Base-by-base conservation (phyloP, 2,113 vertebrate species). In the Galemys pyrenaicus region DNA sequence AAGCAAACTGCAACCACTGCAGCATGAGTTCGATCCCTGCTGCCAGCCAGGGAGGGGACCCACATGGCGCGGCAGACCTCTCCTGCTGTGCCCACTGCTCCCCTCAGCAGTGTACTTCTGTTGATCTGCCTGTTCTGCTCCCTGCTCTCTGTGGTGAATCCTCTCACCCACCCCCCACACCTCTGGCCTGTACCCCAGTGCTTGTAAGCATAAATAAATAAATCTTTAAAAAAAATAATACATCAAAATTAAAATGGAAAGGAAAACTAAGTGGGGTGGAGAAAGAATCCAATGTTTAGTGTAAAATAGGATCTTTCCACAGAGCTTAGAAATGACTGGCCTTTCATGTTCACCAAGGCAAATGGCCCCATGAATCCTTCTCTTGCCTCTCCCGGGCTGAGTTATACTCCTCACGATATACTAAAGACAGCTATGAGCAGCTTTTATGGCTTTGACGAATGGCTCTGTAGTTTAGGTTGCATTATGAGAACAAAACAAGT, bases 401-500 rank as follows among this genome's bases (percentile, higher is more conserved):
- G 98, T 98, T 98, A 98, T 97, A 98, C 97, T 97, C 94, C 70
- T 94, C 95, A 97, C 94, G 96, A 97, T 98, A 96, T 95, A 97
- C 98, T 96, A 96, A 97, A 97, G 97, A 98, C 98, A 97, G 97
- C 96, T 96, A 71, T 41, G 81, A 97, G 97, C 97, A 96, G 97
- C 97, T 98, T 98, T 97, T 95, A 98, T 96, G 67, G 96, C 94
- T 74, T 85, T 97, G 98, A 98, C 96, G 98, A 98, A 99, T 93
- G 90, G 98, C 97, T 85, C 62, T 82, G 97, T 95, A 97, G 97
- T 98, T 98, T 97, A 98, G 98, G 98, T 98, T 98, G 98, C 96
- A 97, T 98, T 97, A 97, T 49, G 96, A 98, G 98, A 98, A 98
- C 98, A 98, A 98, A 98, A 98, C 98, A 98, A 98, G 98, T 97